These are phyloP conservation scores for Orientallactaga sibirica DNA, from an alignment of 2,797 vertebrate genomes.

Conservation along the genomic window DNA sequence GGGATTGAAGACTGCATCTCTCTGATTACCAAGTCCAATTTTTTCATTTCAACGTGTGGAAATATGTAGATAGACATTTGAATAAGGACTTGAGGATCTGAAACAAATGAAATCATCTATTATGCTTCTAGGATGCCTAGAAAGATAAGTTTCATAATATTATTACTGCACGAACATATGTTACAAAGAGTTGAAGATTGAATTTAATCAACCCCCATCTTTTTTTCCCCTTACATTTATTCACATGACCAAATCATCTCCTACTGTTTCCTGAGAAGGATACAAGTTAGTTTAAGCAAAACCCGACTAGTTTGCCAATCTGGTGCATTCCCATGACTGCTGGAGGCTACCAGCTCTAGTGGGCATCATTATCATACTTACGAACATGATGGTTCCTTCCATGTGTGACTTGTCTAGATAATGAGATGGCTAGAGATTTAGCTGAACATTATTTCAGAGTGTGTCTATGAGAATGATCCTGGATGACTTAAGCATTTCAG, in stretches of 20 bases:
- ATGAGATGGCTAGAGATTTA: not conserved
- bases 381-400: not conserved
- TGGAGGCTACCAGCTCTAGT: not conserved
- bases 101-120: conserved; percentile 4
- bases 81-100: not conserved
- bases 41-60: not conserved
- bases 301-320: not conserved
- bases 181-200: not conserved
- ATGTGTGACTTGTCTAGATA: not conserved
- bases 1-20: not conserved
- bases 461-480: not conserved
- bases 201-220: not conserved
- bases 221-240: not conserved
- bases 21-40: not conserved
- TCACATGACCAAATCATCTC: not conserved
- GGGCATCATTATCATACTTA: not conserved
- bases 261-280: not conserved
- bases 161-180: not conserved
- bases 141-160: not conserved
- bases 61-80: not conserved
- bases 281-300: not conserved
- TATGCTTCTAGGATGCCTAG: not conserved
- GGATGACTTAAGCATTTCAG: not conserved
- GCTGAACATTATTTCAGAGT: not conserved
- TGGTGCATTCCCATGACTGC: not conserved